Evolutionary conservation across 2,113 vertebrate genomes (phyloP), one percentile per base, ranked within the genome.

Genomic region (Nasalis larvatus): DNA sequence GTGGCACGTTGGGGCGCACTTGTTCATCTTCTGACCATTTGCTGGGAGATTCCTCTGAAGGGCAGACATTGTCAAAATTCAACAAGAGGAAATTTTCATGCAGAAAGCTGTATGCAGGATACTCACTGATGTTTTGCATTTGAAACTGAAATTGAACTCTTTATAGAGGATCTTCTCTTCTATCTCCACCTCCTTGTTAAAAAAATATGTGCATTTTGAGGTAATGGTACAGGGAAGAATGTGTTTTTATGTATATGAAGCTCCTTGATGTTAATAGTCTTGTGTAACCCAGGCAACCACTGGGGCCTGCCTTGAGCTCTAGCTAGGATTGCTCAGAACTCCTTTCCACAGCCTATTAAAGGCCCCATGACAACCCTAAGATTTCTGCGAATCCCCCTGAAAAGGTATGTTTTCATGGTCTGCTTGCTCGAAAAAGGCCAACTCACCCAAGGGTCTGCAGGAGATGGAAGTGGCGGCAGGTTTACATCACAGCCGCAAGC

Each of bases 161-260:
- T 96, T 97, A 73, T 94, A 95, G 96, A 95, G 42, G 16, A 80
- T 93, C 93, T 96, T 96, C 96, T 77, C 96, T 96, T 98, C 85
- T 88, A 14, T 89, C 11, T 35, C 21, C 52, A 82, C 45, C 84
- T 93, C 73, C 87, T 89, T 97, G 84, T 6, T 98, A 96, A 63
- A 83, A 83, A 97, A 96, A 81, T 93, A 63, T 91, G 87, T 97
- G 89, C 90, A 96, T 77, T 52, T 71, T 60, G 47, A 93, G 30
- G 56, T 40, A 85, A 58, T 32, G 37, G 82, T 60, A 8, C 56
- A 92, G 49, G 66, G 56, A 87, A 98, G 69, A 49, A 56, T 54
- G 0, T 93, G 60, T 98, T 86, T 94, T 56, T 89, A 73, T 96
- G 87, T 92, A 85, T 21, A 32, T 82, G 71, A 93, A 89, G 87